Evolutionary conservation across 2,113 vertebrate species (phyloP).

Genomic region (Pterocles orientalis): DNA sequence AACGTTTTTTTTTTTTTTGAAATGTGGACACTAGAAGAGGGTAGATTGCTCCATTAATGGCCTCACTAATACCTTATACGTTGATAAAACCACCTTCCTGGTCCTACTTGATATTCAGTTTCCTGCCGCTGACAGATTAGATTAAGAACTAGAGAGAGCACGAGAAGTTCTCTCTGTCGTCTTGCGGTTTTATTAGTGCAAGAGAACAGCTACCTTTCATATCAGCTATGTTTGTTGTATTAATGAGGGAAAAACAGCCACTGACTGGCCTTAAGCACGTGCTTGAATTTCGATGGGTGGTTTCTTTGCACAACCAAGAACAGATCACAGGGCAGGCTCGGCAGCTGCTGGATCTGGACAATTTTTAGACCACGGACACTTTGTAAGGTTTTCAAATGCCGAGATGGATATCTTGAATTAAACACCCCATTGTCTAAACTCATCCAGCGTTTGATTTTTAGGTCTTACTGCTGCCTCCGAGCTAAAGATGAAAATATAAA

Average conservation of each 20-base stretch:
- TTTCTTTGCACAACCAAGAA: constrained; percentile 30
- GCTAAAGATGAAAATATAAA: neutral
- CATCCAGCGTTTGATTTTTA: neutral
- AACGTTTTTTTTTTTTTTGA: neutral
- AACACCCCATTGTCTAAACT: neutral
- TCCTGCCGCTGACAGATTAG: neutral
- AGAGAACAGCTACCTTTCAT: constrained; percentile 24
- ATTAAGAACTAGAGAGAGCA: neutral
- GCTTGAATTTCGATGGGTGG: constrained; percentile 58
- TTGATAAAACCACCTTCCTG: neutral
- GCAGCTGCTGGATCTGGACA: neutral
- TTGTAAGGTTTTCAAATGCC: neutral
- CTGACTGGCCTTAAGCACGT: constrained; percentile 42
- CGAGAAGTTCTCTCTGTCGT: neutral
- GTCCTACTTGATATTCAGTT: neutral
- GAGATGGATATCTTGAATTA: neutral
- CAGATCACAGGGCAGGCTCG: neutral
- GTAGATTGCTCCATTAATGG: neutral
- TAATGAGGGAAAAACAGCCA: constrained; percentile 65
- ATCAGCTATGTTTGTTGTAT: constrained; percentile 53
- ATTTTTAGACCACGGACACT: neutral
- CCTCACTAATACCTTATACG: rapidly evolving
- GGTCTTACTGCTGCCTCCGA: neutral
- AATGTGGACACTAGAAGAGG: neutral
- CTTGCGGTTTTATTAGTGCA: neutral